Base-by-base conservation (phyloP, 2,113 vertebrate species). In the Percina caprodes region DNA sequence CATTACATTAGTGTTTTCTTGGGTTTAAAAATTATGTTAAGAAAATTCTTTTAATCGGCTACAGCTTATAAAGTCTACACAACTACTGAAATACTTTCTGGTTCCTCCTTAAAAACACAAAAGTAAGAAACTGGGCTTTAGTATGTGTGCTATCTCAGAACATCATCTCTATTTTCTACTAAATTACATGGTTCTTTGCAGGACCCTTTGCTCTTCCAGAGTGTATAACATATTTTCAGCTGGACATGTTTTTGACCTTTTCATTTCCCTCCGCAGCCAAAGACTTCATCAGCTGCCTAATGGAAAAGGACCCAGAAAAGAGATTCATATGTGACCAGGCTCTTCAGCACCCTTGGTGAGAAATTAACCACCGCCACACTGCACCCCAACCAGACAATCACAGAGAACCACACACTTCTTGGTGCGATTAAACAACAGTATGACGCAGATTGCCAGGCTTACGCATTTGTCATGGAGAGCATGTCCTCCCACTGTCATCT, bases 261-360 rank as follows among this genome's bases (percentile, higher is more conserved):
- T 77, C 48, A 45, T 21, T 65, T 88, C 42, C 65, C 56, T 89
- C 21, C 58, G 13, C 91, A 99, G 98, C 98, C 69, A 99, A 99
- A 95, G 96, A 99, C 90, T 99, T 99, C 91, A 99, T 99, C 92
- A 94, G 95, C 85, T 94, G 95, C 85, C 93, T 99, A 87, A 99
- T 99, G 98, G 98, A 99, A 94, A 99, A 99, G 87, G 97, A 99
- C 84, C 97, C 98, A 0, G 98, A 96, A 68, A 99, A 98, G 96
- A 96, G 98, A 93, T 98, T 97, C 88, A 98, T 96, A 0, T 99
- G 98, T 91, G 97, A 99, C 73, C 97, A 99, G 92, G 97, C 98
- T 74, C 97, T 98, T 24, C 89, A 95, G 80, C 98, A 99, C 84
- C 98, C 98, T 24, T 99, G 98, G 98, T 99, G 95, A 98, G 97